These are phyloP conservation scores for Thereva nobilitata DNA, from an alignment of 2,888 invertebrate genomes.

Conservation along the genomic window DNA sequence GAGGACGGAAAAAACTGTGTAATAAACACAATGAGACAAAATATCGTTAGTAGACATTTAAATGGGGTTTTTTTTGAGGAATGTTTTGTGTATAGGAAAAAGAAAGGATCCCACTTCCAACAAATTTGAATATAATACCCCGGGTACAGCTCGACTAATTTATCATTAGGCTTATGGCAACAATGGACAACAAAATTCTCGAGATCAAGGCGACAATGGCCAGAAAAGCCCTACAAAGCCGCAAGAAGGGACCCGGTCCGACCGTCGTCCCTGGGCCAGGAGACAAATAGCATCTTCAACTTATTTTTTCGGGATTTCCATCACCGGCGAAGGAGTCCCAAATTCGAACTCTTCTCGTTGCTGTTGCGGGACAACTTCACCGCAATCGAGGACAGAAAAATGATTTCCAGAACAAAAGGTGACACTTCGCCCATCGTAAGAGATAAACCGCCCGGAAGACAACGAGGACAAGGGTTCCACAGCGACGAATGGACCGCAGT, in stretches of 20 bases:
- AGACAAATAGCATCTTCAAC: conserved; percentile 24
- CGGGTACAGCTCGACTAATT: conserved; percentile 16
- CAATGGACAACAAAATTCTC: conserved; percentile 28
- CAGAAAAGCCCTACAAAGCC: conserved; percentile 14
- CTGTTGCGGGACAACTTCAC: conserved; percentile 14
- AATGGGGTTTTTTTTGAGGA: no score
- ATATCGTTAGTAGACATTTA: no score
- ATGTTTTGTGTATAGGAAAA: no score
- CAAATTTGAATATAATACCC: conserved; percentile 26
- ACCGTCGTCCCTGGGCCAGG: background rate
- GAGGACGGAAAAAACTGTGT: no score
- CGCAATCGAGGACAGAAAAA: conserved; percentile 30
- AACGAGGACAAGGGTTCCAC: conserved; percentile 7
- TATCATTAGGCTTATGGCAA: conserved; percentile 21
- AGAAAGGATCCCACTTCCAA: background rate
- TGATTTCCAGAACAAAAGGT: conserved; percentile 19
- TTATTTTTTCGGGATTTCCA: conserved; percentile 9
- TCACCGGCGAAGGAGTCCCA: background rate
- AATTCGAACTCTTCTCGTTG: conserved; percentile 5
- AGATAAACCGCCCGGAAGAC: background rate
- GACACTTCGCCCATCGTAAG: conserved; percentile 18
- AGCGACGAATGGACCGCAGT: conserved; percentile 1
- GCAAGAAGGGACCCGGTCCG: no score
- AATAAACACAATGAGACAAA: no score
- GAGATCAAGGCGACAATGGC: conserved; percentile 29